phyloP scores from a whole-genome alignment of 1,140 invertebrate genomes.

The Drosophila insularis region DNA sequence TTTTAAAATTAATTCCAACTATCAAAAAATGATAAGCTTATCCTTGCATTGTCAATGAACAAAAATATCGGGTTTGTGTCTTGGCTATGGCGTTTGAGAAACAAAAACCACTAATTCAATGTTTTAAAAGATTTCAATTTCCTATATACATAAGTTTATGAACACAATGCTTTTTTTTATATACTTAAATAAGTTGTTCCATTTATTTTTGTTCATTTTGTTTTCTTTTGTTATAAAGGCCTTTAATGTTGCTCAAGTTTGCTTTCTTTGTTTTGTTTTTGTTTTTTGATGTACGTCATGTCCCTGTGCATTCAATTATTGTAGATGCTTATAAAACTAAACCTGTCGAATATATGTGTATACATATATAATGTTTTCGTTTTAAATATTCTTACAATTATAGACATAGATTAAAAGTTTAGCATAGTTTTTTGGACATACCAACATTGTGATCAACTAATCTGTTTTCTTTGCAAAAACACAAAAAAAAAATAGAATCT shows the following conservation, averaged over 20 bases:
- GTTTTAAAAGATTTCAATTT: too few species aligned
- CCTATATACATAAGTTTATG: neutral
- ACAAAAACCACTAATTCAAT: too few species aligned
- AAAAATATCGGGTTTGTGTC: slow-evolving; percentile 35
- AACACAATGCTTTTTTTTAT: neutral
- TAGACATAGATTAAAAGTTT: slow-evolving; percentile 41
- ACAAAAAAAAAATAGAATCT: slow-evolving; percentile 40
- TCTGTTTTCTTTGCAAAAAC: neutral
- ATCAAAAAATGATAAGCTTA: neutral
- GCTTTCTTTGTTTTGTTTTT: slow-evolving; percentile 29
- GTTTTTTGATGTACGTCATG: slow-evolving; percentile 19
- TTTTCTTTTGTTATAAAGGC: too few species aligned
- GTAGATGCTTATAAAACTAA: slow-evolving; percentile 21
- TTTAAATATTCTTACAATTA: slow-evolving; percentile 44
- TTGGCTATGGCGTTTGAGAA: slow-evolving; percentile 1
- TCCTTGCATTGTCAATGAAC: neutral
- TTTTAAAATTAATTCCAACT: too few species aligned
- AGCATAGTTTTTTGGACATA: slow-evolving; percentile 24
- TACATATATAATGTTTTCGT: slow-evolving; percentile 15
- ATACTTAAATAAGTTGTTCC: slow-evolving; percentile 24
- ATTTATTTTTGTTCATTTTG: slow-evolving; percentile 23
- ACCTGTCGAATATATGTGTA: slow-evolving; percentile 20
- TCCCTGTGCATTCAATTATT: slow-evolving; percentile 32
- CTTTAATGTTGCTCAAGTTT: slow-evolving; percentile 24
- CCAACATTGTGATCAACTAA: slow-evolving; percentile 29